Evolutionary conservation across 2,797 vertebrate genomes (phyloP).

Genomic region (Pseudopleuronectes americanus): DNA sequence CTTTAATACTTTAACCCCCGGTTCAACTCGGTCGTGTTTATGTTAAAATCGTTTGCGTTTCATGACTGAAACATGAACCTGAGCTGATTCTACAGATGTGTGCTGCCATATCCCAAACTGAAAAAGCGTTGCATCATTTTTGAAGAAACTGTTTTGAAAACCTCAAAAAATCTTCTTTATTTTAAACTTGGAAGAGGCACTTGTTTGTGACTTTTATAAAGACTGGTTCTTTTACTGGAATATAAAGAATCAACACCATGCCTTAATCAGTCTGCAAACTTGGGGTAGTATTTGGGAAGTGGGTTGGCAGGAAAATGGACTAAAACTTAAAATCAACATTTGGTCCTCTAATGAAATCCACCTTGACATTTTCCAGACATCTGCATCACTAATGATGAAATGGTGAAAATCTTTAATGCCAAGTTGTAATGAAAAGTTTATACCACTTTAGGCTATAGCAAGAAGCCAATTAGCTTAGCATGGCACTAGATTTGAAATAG

Average conservation of each 20-base stretch:
- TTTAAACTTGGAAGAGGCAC: background rate
- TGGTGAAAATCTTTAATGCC: background rate
- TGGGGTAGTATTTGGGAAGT: background rate
- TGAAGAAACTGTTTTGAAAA: background rate
- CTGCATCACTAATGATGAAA: background rate
- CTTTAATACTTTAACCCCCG: slow-evolving; percentile 47
- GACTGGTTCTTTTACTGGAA: background rate
- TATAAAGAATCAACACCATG: slow-evolving; percentile 1
- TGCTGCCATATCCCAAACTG: background rate
- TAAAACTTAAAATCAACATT: background rate
- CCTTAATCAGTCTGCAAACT: background rate
- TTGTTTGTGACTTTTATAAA: background rate
- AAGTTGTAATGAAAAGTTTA: background rate
- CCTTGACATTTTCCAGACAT: background rate
- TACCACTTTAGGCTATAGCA: too few species aligned
- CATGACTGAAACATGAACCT: slow-evolving; percentile 46
- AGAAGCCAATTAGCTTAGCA: background rate
- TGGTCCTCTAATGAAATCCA: background rate
- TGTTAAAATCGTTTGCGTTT: slow-evolving; percentile 33
- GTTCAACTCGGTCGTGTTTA: slow-evolving; percentile 54
- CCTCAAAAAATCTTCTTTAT: background rate
- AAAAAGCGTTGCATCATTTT: background rate
- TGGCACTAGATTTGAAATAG: background rate
- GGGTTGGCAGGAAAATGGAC: background rate
- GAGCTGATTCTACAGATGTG: background rate